phyloP scores from a whole-genome alignment of 2,113 vertebrate species.

The Anser brachyrhynchus region DNA sequence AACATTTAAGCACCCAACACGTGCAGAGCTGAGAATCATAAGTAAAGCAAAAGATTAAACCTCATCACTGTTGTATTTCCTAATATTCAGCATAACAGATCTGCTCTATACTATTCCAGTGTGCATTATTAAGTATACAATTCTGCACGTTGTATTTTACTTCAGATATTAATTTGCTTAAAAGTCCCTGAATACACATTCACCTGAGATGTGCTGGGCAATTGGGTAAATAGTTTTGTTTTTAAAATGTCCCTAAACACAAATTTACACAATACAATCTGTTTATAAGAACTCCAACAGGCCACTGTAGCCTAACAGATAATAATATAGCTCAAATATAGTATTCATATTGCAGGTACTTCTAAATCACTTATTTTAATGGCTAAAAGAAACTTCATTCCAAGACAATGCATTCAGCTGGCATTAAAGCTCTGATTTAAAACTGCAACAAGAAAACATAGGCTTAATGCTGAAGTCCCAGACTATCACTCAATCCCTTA shows the following conservation, averaged over 20 bases:
- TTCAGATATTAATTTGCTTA: slow-evolving; percentile 75
- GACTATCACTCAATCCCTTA: not conserved
- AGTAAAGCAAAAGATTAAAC: slow-evolving; percentile 48
- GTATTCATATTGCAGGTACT: slow-evolving; percentile 32
- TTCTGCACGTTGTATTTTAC: slow-evolving; percentile 49
- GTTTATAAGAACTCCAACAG: slow-evolving; percentile 58
- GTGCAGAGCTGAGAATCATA: slow-evolving; percentile 1
- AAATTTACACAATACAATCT: slow-evolving; percentile 62
- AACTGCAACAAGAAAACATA: slow-evolving; percentile 42
- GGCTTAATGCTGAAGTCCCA: slow-evolving; percentile 36
- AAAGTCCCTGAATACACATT: slow-evolving; percentile 64
- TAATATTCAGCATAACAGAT: slow-evolving; percentile 54
- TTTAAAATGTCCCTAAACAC: slow-evolving; percentile 63
- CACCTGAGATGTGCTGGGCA: slow-evolving; percentile 60
- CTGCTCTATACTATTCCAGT: slow-evolving; percentile 32
- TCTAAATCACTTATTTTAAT: slow-evolving; percentile 52
- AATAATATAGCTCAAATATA: not conserved
- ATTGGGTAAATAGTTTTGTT: slow-evolving; percentile 58
- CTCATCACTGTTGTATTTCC: slow-evolving; percentile 49
- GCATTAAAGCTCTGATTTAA: slow-evolving; percentile 49
- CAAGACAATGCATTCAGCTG: slow-evolving; percentile 30
- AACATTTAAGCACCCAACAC: slow-evolving; percentile 13
- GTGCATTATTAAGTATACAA: slow-evolving; percentile 62
- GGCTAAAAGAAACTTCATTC: slow-evolving; percentile 36
- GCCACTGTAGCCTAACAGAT: slow-evolving; percentile 46